Evolutionary conservation across 2,888 invertebrate species (phyloP).

Genomic region (Strigamia crassipes): DNA sequence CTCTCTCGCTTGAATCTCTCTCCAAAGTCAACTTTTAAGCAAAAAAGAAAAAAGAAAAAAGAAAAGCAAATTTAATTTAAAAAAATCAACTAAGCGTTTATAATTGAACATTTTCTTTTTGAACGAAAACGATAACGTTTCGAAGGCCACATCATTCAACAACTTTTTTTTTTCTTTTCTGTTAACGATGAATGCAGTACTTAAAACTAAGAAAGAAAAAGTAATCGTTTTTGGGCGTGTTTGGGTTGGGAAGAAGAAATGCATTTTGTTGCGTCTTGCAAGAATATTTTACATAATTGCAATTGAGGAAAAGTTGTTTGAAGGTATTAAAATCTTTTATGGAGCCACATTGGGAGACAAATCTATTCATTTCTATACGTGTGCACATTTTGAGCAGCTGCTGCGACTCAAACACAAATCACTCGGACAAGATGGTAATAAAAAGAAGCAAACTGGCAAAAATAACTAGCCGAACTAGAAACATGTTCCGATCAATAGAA

Average conservation of each 20-base stretch:
- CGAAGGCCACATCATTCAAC: background rate
- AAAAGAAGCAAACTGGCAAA: background rate
- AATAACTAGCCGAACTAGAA: background rate
- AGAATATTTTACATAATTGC: conserved; percentile 20
- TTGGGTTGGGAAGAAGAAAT: background rate
- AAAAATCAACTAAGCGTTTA: background rate
- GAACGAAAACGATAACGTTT: background rate
- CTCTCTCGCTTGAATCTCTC: conserved; percentile 78
- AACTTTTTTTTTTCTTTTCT: background rate
- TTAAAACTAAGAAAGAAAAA: background rate
- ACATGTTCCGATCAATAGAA: background rate
- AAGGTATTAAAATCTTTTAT: background rate
- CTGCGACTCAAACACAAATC: background rate
- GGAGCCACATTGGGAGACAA: background rate
- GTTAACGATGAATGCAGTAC: background rate
- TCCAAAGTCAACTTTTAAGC: conserved; percentile 63
- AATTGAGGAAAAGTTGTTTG: background rate
- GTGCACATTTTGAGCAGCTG: conserved; percentile 13
- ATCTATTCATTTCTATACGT: conserved; percentile 3
- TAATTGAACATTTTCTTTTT: background rate
- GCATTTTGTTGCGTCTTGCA: background rate
- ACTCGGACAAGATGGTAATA: background rate
- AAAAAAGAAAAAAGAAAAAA: background rate
- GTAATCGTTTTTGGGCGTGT: too few relatives aligned
- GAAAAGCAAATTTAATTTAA: background rate